A percentile compares a stretch with the other conserved stretches of the same genome.
Conservation (phyloP, 2,797 vertebrate species). For the Squalus acanthias region DNA sequence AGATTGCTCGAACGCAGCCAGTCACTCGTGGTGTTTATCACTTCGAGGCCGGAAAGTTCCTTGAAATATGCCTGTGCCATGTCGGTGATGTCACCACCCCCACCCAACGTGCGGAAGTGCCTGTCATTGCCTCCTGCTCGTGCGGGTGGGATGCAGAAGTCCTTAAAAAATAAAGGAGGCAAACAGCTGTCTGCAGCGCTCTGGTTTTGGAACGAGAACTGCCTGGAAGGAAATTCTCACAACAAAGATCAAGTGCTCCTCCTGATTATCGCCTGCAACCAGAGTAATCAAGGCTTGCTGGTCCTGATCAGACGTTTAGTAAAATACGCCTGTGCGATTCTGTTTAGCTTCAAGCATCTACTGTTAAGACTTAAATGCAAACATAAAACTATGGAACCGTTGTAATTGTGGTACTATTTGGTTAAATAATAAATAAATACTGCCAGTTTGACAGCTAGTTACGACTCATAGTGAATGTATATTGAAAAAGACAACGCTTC, state of each 20-base stretch:
- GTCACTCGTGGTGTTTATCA: not conserved
- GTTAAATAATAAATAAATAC: not conserved
- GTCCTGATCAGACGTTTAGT: not conserved
- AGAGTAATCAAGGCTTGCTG: not conserved
- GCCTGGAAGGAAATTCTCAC: not conserved
- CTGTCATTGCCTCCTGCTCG: not conserved
- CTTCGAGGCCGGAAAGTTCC: not conserved
- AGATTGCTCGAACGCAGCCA: not conserved
- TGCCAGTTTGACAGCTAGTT: not conserved
- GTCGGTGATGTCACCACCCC: not conserved
- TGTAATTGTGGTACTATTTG: not conserved
- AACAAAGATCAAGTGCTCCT: not conserved
- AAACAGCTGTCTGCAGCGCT: not conserved
- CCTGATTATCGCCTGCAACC: not conserved
- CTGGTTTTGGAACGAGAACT: not conserved
- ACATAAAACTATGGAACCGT: not conserved
- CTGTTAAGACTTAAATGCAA: not conserved
- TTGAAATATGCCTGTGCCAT: not conserved
- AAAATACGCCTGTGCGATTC: not conserved
- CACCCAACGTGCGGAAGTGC: not conserved
- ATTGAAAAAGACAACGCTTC: not conserved
- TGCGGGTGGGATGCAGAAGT: not conserved
- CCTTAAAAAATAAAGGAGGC: not conserved
- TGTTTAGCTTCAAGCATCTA: not conserved
- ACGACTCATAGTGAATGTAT: not conserved